A percentile compares a stretch with the other conserved stretches of the same genome.
Evolutionary conservation across 2,113 vertebrate species (phyloP).

Genomic region (Heteronetta atricapilla): DNA sequence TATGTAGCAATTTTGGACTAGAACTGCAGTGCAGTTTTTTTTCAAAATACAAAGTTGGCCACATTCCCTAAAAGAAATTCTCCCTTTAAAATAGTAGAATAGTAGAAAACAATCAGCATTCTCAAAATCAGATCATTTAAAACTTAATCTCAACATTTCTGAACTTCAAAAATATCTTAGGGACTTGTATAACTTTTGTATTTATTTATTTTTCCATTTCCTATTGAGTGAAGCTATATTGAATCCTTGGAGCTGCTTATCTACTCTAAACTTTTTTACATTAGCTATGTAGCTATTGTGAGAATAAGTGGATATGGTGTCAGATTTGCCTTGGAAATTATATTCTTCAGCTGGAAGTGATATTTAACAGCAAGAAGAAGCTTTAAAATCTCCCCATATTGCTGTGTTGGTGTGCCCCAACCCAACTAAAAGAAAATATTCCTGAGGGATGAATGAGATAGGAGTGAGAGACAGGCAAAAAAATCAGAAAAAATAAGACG

Average conservation of each 20-base stretch:
- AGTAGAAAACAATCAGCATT: background rate
- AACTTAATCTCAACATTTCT: background rate
- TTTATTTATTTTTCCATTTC: background rate
- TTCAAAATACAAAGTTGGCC: background rate
- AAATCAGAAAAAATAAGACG: background rate
- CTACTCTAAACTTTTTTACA: background rate
- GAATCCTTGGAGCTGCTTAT: background rate
- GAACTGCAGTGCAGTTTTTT: fast-evolving
- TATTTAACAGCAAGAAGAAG: background rate
- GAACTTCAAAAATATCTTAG: background rate
- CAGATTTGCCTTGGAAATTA: background rate
- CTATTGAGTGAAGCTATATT: background rate
- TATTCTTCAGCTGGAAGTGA: background rate
- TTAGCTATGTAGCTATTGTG: background rate
- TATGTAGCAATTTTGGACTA: background rate
- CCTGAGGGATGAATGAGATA: background rate
- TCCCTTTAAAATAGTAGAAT: background rate
- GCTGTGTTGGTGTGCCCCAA: background rate
- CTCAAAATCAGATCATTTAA: background rate
- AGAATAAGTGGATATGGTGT: background rate
- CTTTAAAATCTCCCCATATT: background rate
- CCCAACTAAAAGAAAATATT: background rate
- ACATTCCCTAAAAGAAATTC: background rate
- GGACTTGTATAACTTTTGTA: background rate
- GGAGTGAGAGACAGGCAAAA: background rate